phyloP scores from a whole-genome alignment of 1,140 invertebrate genomes.

The Drosophila teissieri region DNA sequence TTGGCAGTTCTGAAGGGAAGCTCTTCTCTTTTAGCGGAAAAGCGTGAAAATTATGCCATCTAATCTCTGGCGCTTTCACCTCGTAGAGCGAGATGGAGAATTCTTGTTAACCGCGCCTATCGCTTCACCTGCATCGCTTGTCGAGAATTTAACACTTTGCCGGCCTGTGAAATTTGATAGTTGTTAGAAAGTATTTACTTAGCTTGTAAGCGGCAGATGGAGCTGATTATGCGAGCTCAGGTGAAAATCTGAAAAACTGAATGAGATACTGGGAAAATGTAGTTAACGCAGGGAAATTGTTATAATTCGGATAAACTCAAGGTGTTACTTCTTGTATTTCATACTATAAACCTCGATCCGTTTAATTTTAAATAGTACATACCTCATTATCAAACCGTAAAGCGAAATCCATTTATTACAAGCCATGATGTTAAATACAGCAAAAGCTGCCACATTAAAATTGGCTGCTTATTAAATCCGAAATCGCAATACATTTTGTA shows the following conservation, averaged over 20 bases:
- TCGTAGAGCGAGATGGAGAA: constrained; percentile 23
- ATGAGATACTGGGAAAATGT: constrained; percentile 10
- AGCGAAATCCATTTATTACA: not conserved
- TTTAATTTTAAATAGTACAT: not conserved
- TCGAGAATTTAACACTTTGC: constrained; percentile 70
- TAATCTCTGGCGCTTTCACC: constrained; percentile 73
- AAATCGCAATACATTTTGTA: constrained; percentile 29
- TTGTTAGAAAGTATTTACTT: constrained; percentile 67
- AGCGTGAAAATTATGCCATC: constrained; percentile 80
- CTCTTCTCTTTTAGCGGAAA: constrained; percentile 61
- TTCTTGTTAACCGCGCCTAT: constrained; percentile 71
- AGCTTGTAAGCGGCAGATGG: constrained; percentile 35
- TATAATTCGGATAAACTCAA: not conserved
- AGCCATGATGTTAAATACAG: not conserved
- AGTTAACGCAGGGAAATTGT: not conserved
- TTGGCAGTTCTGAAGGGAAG: not conserved
- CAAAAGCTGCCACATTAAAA: not conserved
- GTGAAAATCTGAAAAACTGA: constrained; percentile 18
- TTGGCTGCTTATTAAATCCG: constrained; percentile 18
- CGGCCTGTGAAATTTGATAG: constrained; percentile 69
- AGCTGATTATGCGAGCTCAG: constrained; percentile 28
- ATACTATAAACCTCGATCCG: no score
- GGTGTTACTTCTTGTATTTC: no score
- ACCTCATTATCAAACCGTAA: not conserved
- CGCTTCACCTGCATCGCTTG: constrained; percentile 75